A percentile compares a stretch with the other conserved stretches of the same genome.
Conservation (phyloP, 2,888 invertebrate genomes). For the Andrena trimmerana region DNA sequence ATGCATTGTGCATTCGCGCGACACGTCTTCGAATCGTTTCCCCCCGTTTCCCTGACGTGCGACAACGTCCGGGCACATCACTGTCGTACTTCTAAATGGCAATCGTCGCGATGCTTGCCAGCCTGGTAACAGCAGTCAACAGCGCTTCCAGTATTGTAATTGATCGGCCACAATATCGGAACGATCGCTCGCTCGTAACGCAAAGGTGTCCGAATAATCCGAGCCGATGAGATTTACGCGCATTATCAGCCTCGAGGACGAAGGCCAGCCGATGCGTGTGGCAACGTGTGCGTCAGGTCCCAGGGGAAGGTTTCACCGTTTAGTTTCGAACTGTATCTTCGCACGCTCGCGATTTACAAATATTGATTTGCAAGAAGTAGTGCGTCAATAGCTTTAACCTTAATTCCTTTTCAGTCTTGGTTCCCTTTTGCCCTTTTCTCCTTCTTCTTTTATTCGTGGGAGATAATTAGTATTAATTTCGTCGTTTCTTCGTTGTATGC, state of each 20-base stretch:
- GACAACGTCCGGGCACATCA: conserved; percentile 9
- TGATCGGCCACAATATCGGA: background rate
- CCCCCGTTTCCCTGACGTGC: background rate
- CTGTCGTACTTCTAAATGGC: conserved; percentile 1
- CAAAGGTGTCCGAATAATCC: background rate
- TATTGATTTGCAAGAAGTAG: conserved; percentile 48
- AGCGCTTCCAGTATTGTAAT: background rate
- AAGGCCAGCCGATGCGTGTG: background rate
- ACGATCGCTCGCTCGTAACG: background rate
- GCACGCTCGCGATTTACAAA: conserved; percentile 31
- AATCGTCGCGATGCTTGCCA: background rate
- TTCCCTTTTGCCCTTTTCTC: background rate
- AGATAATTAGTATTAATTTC: background rate
- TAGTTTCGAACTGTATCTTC: conserved; percentile 17
- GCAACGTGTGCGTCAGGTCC: background rate
- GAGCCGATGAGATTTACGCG: background rate
- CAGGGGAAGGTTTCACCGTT: conserved; percentile 18
- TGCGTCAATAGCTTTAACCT: conserved; percentile 9
- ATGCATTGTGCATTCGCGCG: conserved; percentile 43
- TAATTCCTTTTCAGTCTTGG: background rate
- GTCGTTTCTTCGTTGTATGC: conserved; percentile 19
- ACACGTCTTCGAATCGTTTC: background rate
- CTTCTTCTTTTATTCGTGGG: background rate
- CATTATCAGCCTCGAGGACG: background rate
- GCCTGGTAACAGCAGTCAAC: background rate